phyloP scores from a whole-genome alignment of 1,140 invertebrate species.

The Papilio aristodemus region DNA sequence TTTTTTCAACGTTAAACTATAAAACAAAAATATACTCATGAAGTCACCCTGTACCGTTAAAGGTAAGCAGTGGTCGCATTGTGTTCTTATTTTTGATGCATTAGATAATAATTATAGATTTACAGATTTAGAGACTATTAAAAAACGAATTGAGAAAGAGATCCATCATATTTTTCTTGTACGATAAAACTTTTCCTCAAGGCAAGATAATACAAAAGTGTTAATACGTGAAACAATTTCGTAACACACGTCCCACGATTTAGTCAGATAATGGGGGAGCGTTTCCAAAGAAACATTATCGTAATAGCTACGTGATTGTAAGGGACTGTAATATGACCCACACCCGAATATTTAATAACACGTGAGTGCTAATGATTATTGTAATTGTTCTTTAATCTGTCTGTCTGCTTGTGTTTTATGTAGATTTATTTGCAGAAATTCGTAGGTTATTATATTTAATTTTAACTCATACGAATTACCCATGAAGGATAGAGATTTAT shows the following conservation, averaged over 20 bases:
- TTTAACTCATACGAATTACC: too few species aligned
- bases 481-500: too few species aligned
- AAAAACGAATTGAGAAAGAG: too few species aligned
- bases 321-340: constrained; percentile 6
- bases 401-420: background rate
- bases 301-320: constrained; percentile 20
- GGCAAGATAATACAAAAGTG: background rate
- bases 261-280: constrained; percentile 4
- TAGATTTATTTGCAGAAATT: background rate
- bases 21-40: background rate
- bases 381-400: constrained; percentile 12
- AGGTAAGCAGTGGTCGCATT: too few species aligned
- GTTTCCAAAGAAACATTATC: constrained; percentile 6
- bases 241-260: constrained; percentile 13
- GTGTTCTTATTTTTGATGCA: too few species aligned
- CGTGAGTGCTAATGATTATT: constrained; percentile 14
- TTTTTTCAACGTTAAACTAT: background rate
- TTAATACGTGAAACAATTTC: background rate
- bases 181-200: background rate
- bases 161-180: background rate
- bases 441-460: background rate
- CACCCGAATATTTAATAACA: constrained; percentile 10
- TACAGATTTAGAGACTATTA: too few species aligned
- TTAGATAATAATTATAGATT: too few species aligned
- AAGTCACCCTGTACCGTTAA: too few species aligned